Percentiles rank a stretch among this genome's conserved stretches.
These are phyloP conservation scores for Athene noctua DNA, from an alignment of 2,113 vertebrate genomes.

Conservation along the genomic window DNA sequence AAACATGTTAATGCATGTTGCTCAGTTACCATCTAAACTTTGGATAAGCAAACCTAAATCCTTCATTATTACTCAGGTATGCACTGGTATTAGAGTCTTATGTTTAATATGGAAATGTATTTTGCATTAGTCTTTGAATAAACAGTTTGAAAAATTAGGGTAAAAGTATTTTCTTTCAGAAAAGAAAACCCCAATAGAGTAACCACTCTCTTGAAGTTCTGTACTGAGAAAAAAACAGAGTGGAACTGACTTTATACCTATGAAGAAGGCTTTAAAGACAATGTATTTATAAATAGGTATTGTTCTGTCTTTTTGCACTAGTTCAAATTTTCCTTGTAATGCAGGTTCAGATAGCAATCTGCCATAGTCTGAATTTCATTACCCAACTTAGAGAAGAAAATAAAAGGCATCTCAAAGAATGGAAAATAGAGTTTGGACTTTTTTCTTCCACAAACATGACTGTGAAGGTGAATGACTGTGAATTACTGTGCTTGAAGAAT, in stretches of 20 bases:
- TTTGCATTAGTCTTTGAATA: not conserved
- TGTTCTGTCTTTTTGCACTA: not conserved
- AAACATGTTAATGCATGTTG: not conserved
- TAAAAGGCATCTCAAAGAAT: not conserved
- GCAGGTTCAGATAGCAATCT: not conserved
- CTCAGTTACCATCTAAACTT: not conserved
- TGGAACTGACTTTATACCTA: not conserved
- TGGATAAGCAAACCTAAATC: not conserved
- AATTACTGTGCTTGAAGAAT: not conserved
- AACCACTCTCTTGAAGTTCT: not conserved
- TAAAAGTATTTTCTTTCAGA: not conserved
- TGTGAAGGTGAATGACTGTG: not conserved
- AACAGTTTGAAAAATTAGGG: not conserved
- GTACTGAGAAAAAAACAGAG: not conserved
- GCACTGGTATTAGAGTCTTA: not conserved
- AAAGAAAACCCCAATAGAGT: not conserved
- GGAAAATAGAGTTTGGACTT: not conserved
- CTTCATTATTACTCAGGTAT: not conserved
- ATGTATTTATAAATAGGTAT: not conserved
- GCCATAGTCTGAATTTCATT: not conserved
- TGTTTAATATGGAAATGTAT: not conserved
- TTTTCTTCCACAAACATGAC: not conserved
- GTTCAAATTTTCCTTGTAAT: not conserved
- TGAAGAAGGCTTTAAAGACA: not conserved
- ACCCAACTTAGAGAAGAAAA: not conserved